Evolutionary conservation across 1,140 invertebrate genomes (phyloP).

Genomic region (Dendroctonus valens): DNA sequence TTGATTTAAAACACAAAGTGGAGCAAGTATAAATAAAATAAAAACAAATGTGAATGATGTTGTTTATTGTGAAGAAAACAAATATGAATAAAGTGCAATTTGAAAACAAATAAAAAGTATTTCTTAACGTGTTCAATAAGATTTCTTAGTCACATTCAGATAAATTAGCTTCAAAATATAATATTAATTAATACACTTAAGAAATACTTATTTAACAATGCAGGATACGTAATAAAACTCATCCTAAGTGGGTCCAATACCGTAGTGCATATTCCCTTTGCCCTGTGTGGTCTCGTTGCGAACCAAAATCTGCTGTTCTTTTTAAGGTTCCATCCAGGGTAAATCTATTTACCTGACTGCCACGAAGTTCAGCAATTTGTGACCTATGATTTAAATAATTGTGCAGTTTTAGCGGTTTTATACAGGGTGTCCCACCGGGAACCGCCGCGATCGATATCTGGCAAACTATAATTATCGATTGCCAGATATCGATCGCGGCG

Average conservation of each 20-base stretch:
- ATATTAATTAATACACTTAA: background rate
- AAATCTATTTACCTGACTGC: constrained; percentile 22
- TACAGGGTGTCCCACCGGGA: too few species aligned
- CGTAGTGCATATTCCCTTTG: constrained; percentile 23
- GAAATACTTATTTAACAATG: background rate
- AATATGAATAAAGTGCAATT: too few species aligned
- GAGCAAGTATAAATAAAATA: too few species aligned
- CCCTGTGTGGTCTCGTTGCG: constrained; percentile 33
- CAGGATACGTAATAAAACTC: constrained; percentile 10
- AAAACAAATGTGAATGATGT: too few species aligned
- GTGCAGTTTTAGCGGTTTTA: too few species aligned
- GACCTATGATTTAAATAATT: constrained; percentile 5
- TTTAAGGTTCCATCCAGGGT: constrained; percentile 17
- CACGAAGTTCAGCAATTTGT: constrained; percentile 8
- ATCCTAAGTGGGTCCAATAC: constrained; percentile 22
- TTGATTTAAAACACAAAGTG: too few species aligned
- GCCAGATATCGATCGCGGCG: too few species aligned
- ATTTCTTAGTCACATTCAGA: background rate
- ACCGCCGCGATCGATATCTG: too few species aligned
- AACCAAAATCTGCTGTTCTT: constrained; percentile 35
- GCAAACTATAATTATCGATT: too few species aligned
- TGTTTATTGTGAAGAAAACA: too few species aligned
- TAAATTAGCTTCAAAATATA: background rate
- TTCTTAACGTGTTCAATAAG: too few species aligned
- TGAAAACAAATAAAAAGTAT: too few species aligned